phyloP scores from a whole-genome alignment of 2,797 vertebrate genomes.

The Falco concolor region DNA sequence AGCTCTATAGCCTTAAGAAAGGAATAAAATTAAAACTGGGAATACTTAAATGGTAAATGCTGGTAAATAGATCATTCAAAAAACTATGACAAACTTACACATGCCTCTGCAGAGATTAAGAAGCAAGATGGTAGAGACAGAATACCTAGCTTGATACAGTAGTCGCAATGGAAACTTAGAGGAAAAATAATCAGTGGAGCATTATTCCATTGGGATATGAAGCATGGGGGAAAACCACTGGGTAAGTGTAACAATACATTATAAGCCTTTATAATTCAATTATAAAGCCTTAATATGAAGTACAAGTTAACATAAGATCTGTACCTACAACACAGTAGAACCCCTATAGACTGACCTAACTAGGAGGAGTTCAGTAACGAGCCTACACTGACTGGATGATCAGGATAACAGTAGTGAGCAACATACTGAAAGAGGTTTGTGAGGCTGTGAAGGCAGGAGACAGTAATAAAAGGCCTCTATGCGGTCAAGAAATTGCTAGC shows the following conservation, averaged over 20 bases:
- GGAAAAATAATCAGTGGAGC: background rate
- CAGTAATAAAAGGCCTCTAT: background rate
- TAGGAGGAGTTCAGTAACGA: background rate
- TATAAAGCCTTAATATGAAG: background rate
- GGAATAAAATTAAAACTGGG: background rate
- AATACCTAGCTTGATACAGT: background rate
- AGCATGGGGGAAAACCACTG: background rate
- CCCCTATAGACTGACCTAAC: background rate
- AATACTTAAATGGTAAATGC: background rate
- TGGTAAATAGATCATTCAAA: background rate
- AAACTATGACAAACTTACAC: background rate
- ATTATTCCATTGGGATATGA: background rate
- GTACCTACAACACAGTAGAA: background rate
- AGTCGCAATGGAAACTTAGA: background rate
- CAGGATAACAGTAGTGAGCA: background rate
- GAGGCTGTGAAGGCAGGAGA: background rate
- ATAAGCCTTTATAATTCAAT: background rate
- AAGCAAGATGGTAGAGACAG: background rate
- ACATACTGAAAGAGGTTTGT: background rate
- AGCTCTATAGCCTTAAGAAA: background rate
- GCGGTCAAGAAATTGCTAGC: background rate
- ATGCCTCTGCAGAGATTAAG: background rate
- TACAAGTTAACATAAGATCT: background rate
- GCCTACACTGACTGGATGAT: background rate
- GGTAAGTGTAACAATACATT: background rate